These are phyloP conservation scores for Chrysopa pallens DNA, from an alignment of 1,140 invertebrate species.

Conservation along the genomic window DNA sequence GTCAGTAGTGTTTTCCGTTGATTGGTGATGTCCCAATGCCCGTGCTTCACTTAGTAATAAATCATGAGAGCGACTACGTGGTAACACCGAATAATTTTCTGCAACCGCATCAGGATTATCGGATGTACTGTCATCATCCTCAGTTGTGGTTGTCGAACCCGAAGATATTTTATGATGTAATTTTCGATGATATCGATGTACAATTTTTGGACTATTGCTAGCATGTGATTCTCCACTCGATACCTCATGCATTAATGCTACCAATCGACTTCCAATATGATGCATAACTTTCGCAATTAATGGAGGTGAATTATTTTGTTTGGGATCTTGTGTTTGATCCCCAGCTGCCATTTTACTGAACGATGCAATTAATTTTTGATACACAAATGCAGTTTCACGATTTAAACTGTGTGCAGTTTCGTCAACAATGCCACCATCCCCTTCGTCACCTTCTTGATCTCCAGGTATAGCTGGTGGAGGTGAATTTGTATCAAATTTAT, in stretches of 20 bases:
- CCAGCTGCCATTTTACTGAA: constrained; percentile 49
- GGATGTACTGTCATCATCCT: constrained; percentile 55
- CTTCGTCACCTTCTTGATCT: constrained; percentile 29
- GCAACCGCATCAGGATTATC: constrained; percentile 24
- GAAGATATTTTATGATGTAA: constrained; percentile 35
- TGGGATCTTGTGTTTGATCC: constrained; percentile 22
- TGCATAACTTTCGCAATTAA: constrained; percentile 84
- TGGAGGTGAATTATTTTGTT: constrained; percentile 49
- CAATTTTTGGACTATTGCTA: constrained; percentile 26
- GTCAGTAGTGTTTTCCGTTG: constrained; percentile 25
- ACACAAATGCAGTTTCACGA: constrained; percentile 61
- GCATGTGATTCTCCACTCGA: constrained; percentile 44
- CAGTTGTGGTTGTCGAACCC: constrained; percentile 51
- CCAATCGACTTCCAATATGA: constrained; percentile 74
- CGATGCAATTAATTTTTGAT: constrained; percentile 64
- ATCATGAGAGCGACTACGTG: constrained; percentile 61
- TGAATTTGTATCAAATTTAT: constrained; percentile 51
- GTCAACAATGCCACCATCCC: constrained; percentile 33
- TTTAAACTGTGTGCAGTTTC: constrained; percentile 35
- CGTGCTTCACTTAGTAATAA: constrained; percentile 37
- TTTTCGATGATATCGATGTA: constrained; percentile 30
- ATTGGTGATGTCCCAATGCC: constrained; percentile 18
- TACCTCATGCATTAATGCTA: constrained; percentile 84
- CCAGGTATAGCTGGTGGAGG: constrained; percentile 4
- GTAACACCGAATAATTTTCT: constrained; percentile 24